Conservation (phyloP, 2,888 invertebrate species). For the Aspidiotus destructor region DNA sequence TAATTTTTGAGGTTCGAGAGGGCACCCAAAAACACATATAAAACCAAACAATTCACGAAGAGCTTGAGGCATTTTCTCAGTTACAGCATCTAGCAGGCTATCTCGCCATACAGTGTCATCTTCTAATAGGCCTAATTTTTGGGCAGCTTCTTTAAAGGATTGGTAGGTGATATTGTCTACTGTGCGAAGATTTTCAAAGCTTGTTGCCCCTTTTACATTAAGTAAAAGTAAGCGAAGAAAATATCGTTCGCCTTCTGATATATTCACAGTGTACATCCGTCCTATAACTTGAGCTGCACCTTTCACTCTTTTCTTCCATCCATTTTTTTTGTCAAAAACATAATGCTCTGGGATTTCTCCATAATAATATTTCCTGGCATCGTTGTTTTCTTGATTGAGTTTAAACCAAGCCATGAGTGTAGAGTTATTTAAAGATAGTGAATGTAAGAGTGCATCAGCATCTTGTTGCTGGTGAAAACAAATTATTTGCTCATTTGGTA, state of each 20-base stretch:
- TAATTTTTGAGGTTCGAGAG: not conserved
- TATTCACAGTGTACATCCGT: not conserved
- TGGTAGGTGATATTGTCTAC: not conserved
- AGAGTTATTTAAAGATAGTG: not conserved
- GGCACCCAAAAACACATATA: not conserved
- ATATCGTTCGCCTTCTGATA: not conserved
- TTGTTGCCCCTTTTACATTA: not conserved
- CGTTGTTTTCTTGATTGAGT: slow-evolving; percentile 11
- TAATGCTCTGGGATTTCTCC: slow-evolving; percentile 25
- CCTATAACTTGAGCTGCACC: not conserved
- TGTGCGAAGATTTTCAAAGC: not conserved
- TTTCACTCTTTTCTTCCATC: not conserved
- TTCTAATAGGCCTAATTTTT: not conserved
- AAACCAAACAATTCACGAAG: not conserved
- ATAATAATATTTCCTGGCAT: slow-evolving; percentile 15
- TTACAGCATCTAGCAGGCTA: not conserved
- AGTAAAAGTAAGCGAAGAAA: not conserved
- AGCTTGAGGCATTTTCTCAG: not conserved
- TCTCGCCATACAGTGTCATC: not conserved
- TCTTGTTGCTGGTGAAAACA: not conserved
- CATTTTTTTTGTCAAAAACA: not conserved
- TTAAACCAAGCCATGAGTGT: slow-evolving; percentile 29
- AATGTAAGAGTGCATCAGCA: not conserved
- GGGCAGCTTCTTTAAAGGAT: not conserved
- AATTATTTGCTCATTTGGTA: not conserved